Evolutionary conservation across 2,888 invertebrate genomes (phyloP), one percentile per base, ranked within the genome.

Genomic region (Panzeria rudis): DNA sequence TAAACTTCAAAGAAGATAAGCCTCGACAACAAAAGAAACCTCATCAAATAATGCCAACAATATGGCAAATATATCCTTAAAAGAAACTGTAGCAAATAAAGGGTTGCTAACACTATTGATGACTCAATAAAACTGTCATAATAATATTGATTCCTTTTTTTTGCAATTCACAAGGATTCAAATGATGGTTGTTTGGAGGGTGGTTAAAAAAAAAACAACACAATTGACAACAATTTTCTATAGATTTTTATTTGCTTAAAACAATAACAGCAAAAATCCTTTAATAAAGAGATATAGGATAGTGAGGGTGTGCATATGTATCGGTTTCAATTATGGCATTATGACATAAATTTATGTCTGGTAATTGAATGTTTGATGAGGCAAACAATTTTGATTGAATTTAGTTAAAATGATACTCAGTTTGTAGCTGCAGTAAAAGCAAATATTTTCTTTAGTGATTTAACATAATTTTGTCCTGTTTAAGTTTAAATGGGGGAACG

Each of bases 361-460:
- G 89, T 90, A 90, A 90, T 91, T 90, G 90, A 89, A 89, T 90
- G 91, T 89, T 90, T 91, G 91, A 90, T 91, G 91, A 89, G 88
- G 89, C 90, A 90, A 90, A 89, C 88, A 90, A 90, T 91, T 91
- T 91, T 91, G 91, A 91, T 91, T 91, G 91, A 90, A 90, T 90
- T 90, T 79, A 79, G 64, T 75, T 71, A 69, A 82, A 82, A 78
- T 82, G 66, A 72, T 75, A 44, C 84, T 35, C 25, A 3, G 11
- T 41, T 32, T 88, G 35, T 4, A 2, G 20, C 56, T 38, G 23
- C 23, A 44, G 23, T 25, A 54, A 56, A 73, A 73, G 35, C 61
- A 73, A 73, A 73, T 73, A 73, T 73, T 73, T 73, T 73, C 47
- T 88, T 89, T 88, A 88, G 90, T 91, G 90, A 90, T 90, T 91